phyloP scores from a whole-genome alignment of 1,140 invertebrate species.

The Pogonognathellus flavescens region DNA sequence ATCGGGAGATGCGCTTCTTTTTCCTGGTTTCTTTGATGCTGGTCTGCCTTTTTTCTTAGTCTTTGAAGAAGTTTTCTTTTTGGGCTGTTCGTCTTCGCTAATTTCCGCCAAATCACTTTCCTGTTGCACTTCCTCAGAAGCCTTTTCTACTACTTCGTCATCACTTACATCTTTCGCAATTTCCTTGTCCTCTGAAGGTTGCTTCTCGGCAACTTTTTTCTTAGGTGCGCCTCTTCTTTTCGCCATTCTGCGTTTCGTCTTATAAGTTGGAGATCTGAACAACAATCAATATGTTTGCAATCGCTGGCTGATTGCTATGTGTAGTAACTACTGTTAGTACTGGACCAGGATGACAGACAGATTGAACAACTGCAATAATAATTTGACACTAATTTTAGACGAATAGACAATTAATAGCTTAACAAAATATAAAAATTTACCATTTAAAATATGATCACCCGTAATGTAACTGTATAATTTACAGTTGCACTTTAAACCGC shows the following conservation, averaged over 20 bases:
- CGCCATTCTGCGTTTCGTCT: neutral
- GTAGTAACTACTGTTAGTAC: too few relatives aligned
- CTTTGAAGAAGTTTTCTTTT: neutral
- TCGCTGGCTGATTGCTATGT: too few relatives aligned
- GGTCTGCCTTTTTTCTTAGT: neutral
- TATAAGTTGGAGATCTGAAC: too few relatives aligned
- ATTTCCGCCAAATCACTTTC: conserved; percentile 20
- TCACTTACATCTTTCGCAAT: neutral
- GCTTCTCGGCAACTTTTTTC: conserved; percentile 5
- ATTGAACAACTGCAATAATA: too few relatives aligned
- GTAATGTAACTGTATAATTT: too few relatives aligned
- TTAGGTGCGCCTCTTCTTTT: conserved; percentile 17
- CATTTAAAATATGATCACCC: too few relatives aligned
- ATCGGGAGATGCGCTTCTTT: neutral
- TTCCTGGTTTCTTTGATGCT: neutral
- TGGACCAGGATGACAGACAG: too few relatives aligned
- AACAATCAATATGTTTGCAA: too few relatives aligned
- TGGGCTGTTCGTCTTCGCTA: neutral
- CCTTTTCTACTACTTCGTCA: neutral
- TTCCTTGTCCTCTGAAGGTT: neutral
- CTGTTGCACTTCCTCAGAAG: neutral
- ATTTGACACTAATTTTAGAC: too few relatives aligned
- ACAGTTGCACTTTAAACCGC: too few relatives aligned
- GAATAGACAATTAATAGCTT: too few relatives aligned
- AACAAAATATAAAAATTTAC: too few relatives aligned